Percentiles rank a stretch among this genome's conserved stretches.
Evolutionary conservation across 2,888 invertebrate genomes (phyloP).

Genomic region (Vandiemenella viatica): DNA sequence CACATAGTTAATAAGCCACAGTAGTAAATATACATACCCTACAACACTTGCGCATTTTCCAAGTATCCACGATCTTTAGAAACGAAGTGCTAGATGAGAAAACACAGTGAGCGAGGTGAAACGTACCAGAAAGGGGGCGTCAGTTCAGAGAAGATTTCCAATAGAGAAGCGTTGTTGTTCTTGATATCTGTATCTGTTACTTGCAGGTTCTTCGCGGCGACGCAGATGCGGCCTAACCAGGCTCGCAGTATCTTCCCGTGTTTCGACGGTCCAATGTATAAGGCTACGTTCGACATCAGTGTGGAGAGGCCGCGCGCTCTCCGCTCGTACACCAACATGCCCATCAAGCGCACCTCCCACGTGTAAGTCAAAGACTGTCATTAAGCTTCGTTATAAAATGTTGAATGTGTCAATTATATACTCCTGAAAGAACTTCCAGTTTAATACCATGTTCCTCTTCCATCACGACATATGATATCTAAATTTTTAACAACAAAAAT

Average conservation of each 20-base stretch:
- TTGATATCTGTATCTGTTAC: too few species aligned
- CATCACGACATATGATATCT: not conserved
- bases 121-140: too few species aligned
- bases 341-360: conserved; percentile 37
- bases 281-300: conserved; percentile 50
- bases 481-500: not conserved
- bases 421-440: not conserved
- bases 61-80: too few species aligned
- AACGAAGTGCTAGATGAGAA: too few species aligned
- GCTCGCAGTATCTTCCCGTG: conserved; percentile 67
- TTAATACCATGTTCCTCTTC: not conserved
- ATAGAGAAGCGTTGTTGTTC: too few species aligned
- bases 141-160: too few species aligned
- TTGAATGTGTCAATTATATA: not conserved
- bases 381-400: not conserved
- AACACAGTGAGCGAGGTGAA: too few species aligned
- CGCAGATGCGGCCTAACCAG: conserved; percentile 54
- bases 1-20: too few species aligned
- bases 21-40: too few species aligned
- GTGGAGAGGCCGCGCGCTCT: conserved; percentile 40
- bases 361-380: conserved; percentile 36
- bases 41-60: too few species aligned
- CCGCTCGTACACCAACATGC: conserved; percentile 47
- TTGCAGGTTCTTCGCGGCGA: conserved; percentile 44
- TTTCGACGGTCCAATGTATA: conserved; percentile 63